These are phyloP conservation scores for Himalopsyche japonica DNA, from an alignment of 2,888 invertebrate genomes.

Conservation along the genomic window DNA sequence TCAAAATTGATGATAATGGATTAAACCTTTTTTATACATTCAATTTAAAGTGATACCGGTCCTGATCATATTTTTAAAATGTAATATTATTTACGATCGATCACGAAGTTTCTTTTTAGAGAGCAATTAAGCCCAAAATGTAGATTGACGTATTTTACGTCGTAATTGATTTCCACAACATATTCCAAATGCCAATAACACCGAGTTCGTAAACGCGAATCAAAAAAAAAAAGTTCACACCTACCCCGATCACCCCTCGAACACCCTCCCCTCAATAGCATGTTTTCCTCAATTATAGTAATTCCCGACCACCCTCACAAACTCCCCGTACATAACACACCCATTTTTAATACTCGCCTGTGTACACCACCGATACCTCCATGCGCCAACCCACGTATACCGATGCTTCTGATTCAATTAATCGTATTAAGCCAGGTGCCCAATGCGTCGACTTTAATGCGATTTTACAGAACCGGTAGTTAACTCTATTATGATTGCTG, in stretches of 20 bases:
- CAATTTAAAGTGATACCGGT: too few relatives aligned
- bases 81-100: too few relatives aligned
- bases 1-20: too few relatives aligned
- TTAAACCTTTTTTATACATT: too few relatives aligned
- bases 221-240: too few relatives aligned
- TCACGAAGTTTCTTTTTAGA: too few relatives aligned
- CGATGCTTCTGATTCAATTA: conserved; percentile 21
- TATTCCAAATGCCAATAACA: too few relatives aligned
- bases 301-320: not conserved
- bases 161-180: too few relatives aligned
- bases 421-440: conserved; percentile 18
- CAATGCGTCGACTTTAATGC: conserved; percentile 10
- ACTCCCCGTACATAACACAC: not conserved
- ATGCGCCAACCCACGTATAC: not conserved
- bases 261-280: not conserved
- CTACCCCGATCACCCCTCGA: not conserved
- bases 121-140: too few relatives aligned
- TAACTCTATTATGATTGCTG: conserved; percentile 16
- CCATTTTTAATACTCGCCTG: not conserved
- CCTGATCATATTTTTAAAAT: too few relatives aligned
- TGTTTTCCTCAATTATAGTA: not conserved
- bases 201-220: too few relatives aligned
- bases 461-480: conserved; percentile 20
- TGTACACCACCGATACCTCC: not conserved
- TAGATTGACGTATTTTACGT: too few relatives aligned